These are phyloP conservation scores for Sebastes umbrosus DNA, from an alignment of 2,797 vertebrate species.

Conservation along the genomic window DNA sequence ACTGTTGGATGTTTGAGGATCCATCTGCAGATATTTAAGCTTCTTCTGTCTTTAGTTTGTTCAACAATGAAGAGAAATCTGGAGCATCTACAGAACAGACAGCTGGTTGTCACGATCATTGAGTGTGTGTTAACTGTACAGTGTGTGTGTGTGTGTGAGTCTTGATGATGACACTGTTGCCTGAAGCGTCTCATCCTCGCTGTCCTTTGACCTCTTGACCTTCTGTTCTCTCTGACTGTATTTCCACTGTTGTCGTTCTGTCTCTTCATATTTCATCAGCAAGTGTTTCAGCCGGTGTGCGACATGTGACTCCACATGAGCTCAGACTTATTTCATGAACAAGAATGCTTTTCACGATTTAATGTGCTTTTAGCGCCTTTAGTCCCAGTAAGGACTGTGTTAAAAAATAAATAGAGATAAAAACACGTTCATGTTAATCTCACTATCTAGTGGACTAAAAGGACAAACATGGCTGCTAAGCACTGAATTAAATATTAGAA, in stretches of 20 bases:
- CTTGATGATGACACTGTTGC: not conserved
- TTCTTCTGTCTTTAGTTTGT: not conserved
- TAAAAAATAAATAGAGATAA: not conserved
- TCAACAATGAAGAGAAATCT: not conserved
- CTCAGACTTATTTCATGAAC: not conserved
- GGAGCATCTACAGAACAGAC: not conserved
- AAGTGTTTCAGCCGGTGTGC: not conserved
- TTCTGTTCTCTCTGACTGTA: slow-evolving; percentile 3
- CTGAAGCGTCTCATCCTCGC: not conserved
- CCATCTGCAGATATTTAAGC: not conserved
- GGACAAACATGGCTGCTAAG: not conserved
- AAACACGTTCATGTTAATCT: not conserved
- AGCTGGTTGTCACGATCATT: not conserved
- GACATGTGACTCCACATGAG: not conserved
- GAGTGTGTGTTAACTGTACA: not conserved
- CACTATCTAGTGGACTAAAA: not conserved
- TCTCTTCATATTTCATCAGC: slow-evolving; percentile 5
- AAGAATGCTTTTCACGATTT: not conserved
- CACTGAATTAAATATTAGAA: not conserved
- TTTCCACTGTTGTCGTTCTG: not conserved
- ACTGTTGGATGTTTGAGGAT: not conserved
- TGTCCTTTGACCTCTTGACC: slow-evolving; percentile 13
- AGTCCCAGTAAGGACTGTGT: not conserved
- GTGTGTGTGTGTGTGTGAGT: not conserved
- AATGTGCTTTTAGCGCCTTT: not conserved